Base-by-base conservation (phyloP, 1,140 invertebrate species). In the Lerema accius region DNA sequence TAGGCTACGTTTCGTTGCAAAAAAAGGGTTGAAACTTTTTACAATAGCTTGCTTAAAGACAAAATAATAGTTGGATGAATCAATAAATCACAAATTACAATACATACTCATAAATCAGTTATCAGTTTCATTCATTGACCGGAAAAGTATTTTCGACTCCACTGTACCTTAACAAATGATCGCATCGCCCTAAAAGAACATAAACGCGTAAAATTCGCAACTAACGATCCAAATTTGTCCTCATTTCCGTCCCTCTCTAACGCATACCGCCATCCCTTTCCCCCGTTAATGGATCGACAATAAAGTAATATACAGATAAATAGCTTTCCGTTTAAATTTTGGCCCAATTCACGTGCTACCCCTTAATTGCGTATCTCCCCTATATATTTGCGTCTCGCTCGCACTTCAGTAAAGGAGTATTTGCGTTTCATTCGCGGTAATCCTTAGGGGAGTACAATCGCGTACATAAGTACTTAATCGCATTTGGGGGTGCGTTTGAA, bases 261-360 rank as follows among this genome's bases (percentile, higher is more conserved):
- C 77, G 37, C 60, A 58, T 78, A 55, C 15, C n/a, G 37, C 73
- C 62, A 37, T 85, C 82, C 59, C 75, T 62, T 55, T 84, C 71
- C 58, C 84, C 49, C 82, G 53, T 67, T 87, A 89, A 89, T 89
- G 81, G 86, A 75, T 81, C 82, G 65, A 82, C 85, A 84, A 89
- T 90, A 90, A 90, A 90, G 85, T 90, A 90, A 90, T 90, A 84
- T 77, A 82, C 76, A 74, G 83, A 88, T 85, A 88, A 88, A 88
- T 85, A 85, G 84, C 82, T 85, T 84, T 88, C 82, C 85, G 81
- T 80, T 88, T 88, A 87, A 90, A 90, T 84, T 89, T 86, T 80
- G 82, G 73, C 78, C 82, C 82, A 82, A 82, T 88, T 86, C 80
- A 77, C 77, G 74, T 78, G 68, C 72, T 73, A 76, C 80, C 80